Conservation (phyloP, 2,113 vertebrate genomes). For the Pterophyllum scalare region DNA sequence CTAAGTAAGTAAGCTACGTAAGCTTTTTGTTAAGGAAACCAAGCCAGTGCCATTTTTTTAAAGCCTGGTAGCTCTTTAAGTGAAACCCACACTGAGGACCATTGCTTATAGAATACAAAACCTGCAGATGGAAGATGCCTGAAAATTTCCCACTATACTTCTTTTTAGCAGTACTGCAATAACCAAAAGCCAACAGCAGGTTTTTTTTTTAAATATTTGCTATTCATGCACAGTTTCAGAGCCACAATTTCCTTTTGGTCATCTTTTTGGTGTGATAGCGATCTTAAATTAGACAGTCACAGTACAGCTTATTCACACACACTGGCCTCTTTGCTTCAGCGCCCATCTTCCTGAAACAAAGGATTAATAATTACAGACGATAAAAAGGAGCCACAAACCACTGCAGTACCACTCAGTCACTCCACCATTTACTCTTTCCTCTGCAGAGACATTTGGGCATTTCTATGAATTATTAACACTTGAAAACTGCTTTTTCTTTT, state of each 20-base stretch:
- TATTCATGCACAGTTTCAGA: background rate
- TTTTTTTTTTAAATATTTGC: background rate
- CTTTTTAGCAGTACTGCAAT: background rate
- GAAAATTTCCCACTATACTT: no score
- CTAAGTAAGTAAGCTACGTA: no score
- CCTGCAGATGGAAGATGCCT: background rate
- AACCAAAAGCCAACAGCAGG: background rate
- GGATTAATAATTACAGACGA: constrained; percentile 74
- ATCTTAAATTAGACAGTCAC: constrained; percentile 35
- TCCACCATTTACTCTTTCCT: constrained; percentile 79
- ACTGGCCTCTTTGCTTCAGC: constrained; percentile 6
- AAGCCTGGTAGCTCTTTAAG: background rate
- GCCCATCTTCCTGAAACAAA: constrained; percentile 56
- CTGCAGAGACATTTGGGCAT: constrained; percentile 74
- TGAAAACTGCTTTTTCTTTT: constrained; percentile 83
- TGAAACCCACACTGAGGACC: background rate
- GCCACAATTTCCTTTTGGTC: background rate
- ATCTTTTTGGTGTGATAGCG: constrained; percentile 16
- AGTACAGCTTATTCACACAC: constrained; percentile 25
- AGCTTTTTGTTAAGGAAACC: background rate
- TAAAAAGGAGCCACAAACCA: constrained; percentile 80
- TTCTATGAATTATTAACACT: constrained; percentile 86
- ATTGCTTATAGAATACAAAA: background rate
- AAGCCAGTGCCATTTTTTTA: background rate
- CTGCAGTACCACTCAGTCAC: constrained; percentile 73